A percentile compares a stretch with the other conserved stretches of the same genome.
phyloP scores from a whole-genome alignment of 2,888 invertebrate genomes.

The Leistus spinibarbis region DNA sequence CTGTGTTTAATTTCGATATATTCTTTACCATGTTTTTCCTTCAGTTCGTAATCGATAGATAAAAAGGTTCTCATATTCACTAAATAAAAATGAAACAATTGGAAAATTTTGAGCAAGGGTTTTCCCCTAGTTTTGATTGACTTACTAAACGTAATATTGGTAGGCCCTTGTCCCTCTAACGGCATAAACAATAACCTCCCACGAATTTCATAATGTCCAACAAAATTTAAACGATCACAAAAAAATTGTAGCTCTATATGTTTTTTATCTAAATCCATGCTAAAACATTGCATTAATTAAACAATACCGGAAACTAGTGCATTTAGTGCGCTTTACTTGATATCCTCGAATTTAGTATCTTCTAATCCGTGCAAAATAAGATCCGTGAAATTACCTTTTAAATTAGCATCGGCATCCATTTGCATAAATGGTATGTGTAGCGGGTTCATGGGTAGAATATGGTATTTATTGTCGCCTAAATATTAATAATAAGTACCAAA shows the following conservation, averaged over 20 bases:
- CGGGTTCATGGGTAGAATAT: conserved; percentile 10
- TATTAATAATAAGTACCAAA: background rate
- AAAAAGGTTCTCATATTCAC: background rate
- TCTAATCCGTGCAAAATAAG: conserved; percentile 2
- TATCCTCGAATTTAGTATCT: background rate
- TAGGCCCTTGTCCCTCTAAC: conserved; percentile 17
- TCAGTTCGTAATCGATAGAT: conserved; percentile 44
- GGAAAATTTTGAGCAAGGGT: background rate
- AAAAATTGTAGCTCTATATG: conserved; percentile 6
- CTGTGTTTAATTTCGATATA: conserved; percentile 42
- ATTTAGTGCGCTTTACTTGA: conserved; percentile 7
- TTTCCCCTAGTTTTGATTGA: background rate
- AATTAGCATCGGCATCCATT: conserved; percentile 1
- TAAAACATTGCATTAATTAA: background rate
- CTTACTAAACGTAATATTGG: conserved; percentile 22
- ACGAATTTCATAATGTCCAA: conserved; percentile 10
- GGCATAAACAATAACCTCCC: conserved; percentile 11
- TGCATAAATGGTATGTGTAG: conserved; percentile 7
- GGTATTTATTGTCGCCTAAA: conserved; percentile 17
- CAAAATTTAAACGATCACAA: background rate
- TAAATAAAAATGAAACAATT: background rate
- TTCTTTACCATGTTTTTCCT: conserved; percentile 45
- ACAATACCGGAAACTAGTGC: background rate
- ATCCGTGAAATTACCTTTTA: conserved; percentile 12
- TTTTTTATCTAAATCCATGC: conserved; percentile 24